Percentiles rank a stretch among this genome's conserved stretches.
These are phyloP conservation scores for Oreochromis spilurus DNA, from an alignment of 2,113 vertebrate genomes.

Conservation along the genomic window DNA sequence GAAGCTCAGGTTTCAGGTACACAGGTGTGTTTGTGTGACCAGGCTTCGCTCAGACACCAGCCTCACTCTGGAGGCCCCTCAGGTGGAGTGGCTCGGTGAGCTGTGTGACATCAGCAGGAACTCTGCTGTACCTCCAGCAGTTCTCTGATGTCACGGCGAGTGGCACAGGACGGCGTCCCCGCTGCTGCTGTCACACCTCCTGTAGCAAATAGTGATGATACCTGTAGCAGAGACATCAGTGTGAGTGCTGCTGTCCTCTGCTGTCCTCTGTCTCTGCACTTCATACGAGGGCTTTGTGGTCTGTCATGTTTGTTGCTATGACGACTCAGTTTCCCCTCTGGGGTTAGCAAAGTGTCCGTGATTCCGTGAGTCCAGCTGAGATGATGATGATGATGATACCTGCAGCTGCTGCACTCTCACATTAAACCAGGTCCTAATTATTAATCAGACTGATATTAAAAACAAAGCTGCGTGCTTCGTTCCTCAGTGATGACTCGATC, in stretches of 20 bases:
- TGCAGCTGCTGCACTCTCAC: not conserved
- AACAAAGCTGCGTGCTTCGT: not conserved
- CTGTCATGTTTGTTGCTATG: not conserved
- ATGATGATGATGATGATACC: not conserved
- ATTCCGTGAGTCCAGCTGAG: not conserved
- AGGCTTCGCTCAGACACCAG: not conserved
- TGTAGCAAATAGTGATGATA: not conserved
- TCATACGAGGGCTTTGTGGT: not conserved
- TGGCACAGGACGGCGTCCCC: accelerated
- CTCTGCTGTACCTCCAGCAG: not conserved
- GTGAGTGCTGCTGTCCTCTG: accelerated
- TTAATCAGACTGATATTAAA: not conserved
- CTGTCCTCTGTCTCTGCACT: accelerated
- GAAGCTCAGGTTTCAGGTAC: not conserved
- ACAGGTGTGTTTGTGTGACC: not conserved
- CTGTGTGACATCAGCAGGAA: not conserved
- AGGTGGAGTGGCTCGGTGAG: too few species aligned
- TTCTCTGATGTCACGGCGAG: not conserved
- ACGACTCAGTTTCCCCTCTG: not conserved
- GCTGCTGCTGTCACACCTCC: accelerated
- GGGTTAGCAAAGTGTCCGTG: not conserved
- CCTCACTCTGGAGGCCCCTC: not conserved
- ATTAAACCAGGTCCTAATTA: not conserved
- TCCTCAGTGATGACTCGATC: not conserved
- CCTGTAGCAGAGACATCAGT: not conserved